A percentile compares a stretch with the other conserved stretches of the same genome.
These are phyloP conservation scores for Allenopithecus nigroviridis DNA, from an alignment of 2,797 vertebrate genomes.

Conservation along the genomic window DNA sequence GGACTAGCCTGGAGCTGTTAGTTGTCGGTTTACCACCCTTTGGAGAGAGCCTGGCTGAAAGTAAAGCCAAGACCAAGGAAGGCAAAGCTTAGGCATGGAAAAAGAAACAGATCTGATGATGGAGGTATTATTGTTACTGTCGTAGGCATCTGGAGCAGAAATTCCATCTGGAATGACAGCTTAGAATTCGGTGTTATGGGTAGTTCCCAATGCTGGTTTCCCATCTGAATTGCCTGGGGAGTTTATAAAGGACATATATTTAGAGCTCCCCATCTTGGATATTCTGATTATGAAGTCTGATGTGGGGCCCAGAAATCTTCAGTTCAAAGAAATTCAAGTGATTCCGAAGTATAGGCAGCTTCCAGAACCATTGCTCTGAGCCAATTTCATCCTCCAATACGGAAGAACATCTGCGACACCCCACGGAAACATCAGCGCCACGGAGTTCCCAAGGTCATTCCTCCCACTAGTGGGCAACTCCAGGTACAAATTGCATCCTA, in stretches of 20 bases:
- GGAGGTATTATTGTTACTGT: accelerated
- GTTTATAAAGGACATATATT: background rate
- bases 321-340: background rate
- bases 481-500: background rate
- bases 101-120: background rate
- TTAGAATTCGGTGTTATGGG: background rate
- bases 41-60: background rate
- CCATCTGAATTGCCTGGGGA: background rate
- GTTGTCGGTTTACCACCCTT: background rate
- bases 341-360: background rate
- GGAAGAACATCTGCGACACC: background rate
- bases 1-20: background rate
- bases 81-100: background rate
- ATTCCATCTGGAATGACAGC: background rate
- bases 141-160: background rate
- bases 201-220: background rate
- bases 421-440: background rate
- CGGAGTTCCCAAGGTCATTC: background rate
- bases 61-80: background rate
- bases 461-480: too few relatives aligned
- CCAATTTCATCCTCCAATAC: background rate
- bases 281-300: background rate
- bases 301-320: background rate
- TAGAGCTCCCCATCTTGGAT: background rate
- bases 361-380: background rate